Percentiles rank a stretch among this genome's conserved stretches.
These are phyloP conservation scores for Tautogolabrus adspersus DNA, from an alignment of 2,113 vertebrate species.

Conservation along the genomic window DNA sequence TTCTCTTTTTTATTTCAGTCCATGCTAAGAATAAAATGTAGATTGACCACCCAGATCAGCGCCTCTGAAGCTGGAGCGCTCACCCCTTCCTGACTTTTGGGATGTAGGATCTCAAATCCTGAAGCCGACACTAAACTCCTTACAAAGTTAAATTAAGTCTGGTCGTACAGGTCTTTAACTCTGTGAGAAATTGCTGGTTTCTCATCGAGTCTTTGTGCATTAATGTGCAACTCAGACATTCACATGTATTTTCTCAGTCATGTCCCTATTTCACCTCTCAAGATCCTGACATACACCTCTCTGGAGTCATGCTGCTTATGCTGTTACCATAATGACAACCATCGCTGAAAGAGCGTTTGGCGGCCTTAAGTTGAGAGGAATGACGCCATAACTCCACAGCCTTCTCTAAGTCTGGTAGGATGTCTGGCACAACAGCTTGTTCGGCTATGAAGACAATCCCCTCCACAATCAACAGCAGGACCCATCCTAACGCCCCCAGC, in stretches of 20 bases:
- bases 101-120: conserved; percentile 6
- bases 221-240: conserved; percentile 24
- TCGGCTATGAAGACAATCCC: conserved; percentile 69
- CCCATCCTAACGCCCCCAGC: conserved; percentile 81
- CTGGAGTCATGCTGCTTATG: conserved; percentile 19
- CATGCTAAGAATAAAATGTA: neutral
- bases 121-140: neutral
- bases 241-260: neutral
- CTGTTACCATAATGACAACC: conserved; percentile 1
- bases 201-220: neutral
- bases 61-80: neutral
- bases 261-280: conserved; percentile 40
- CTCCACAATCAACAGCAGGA: conserved; percentile 57
- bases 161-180: neutral
- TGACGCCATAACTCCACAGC: conserved; percentile 57
- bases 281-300: conserved; percentile 60
- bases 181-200: neutral
- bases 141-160: neutral
- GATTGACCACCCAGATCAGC: neutral
- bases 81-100: conserved; percentile 1
- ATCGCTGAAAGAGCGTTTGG: conserved; percentile 44
- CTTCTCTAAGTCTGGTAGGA: conserved; percentile 75
- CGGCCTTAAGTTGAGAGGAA: conserved; percentile 8
- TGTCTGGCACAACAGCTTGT: conserved; percentile 73
- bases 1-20: conserved; percentile 19